Evolutionary conservation across 2,113 vertebrate species (phyloP).

Genomic region (Columba janthina): DNA sequence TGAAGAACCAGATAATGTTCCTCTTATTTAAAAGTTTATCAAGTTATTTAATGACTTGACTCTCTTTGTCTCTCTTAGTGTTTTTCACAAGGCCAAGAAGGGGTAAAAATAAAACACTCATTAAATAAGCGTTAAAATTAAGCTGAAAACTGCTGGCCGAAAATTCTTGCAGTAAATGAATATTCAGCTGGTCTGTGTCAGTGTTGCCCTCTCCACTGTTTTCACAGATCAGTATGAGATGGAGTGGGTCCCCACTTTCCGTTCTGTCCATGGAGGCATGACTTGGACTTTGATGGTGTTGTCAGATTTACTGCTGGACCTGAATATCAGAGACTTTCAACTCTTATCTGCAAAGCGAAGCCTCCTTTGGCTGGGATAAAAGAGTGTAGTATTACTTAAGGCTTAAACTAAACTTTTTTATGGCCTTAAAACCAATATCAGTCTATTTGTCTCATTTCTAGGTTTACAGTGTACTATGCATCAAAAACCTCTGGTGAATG

Average conservation of each 20-base stretch:
- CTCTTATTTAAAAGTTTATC: not conserved
- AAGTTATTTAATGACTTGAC: not conserved
- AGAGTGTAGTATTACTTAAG: not conserved
- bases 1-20: not conserved
- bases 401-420: not conserved
- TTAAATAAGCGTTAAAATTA: not conserved
- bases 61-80: not conserved
- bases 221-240: not conserved
- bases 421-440: not conserved
- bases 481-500: not conserved
- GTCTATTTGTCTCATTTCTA: not conserved
- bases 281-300: not conserved
- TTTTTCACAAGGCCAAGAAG: not conserved
- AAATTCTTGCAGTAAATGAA: not conserved
- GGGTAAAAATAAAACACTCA: not conserved
- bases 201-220: not conserved
- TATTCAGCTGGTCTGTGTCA: not conserved
- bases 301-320: not conserved
- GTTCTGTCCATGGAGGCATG: not conserved
- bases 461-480: not conserved
- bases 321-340: not conserved
- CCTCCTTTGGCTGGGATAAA: not conserved
- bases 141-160: not conserved
- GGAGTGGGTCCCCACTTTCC: accelerated
- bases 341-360: not conserved